Evolutionary conservation across 2,888 invertebrate genomes (phyloP), one percentile per base, ranked within the genome.

Genomic region (Sceliomorpha sp.): DNA sequence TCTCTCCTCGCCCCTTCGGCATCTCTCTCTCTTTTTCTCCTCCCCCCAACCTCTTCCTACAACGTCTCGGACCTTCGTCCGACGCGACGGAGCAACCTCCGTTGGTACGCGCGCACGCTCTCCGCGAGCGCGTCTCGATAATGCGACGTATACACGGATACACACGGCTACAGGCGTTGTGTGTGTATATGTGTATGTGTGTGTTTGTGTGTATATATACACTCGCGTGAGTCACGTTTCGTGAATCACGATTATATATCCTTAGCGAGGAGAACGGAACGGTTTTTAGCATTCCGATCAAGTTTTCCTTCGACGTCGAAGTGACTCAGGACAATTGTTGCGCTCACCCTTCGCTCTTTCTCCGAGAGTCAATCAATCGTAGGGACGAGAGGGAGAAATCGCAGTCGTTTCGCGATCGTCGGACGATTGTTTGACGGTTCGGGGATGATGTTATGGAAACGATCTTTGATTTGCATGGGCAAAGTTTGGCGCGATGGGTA

Each of bases 171-270:
- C n/a, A n/a, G n/a, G n/a, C n/a, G n/a, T n/a, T n/a, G n/a, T n/a
- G n/a, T n/a, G n/a, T n/a, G n/a, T n/a, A n/a, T n/a, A n/a, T n/a
- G n/a, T n/a, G n/a, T n/a, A n/a, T n/a, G n/a, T n/a, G n/a, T n/a
- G n/a, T n/a, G n/a, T n/a, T n/a, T n/a, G n/a, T n/a, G n/a, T n/a
- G n/a, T n/a, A n/a, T n/a, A n/a, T n/a, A 60, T 55, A 48, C 29
- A 31, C 63, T 60, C 63, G 69, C 51, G 53, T 69, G 70, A 63
- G 67, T 66, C 74, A 67, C 64, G 69, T 60, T 55, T 70, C 66
- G 74, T 72, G 76, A 77, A 75, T 74, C 73, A 76, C 68, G 73
- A 74, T 73, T 55, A 51, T 55, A 51, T 66, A 70, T 70, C 63
- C 60, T 73, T 70, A 69, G 62, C 73, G 74, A 74, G 73, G 66